phyloP scores from a whole-genome alignment of 1,140 invertebrate species.

The Melanaphis sacchari region DNA sequence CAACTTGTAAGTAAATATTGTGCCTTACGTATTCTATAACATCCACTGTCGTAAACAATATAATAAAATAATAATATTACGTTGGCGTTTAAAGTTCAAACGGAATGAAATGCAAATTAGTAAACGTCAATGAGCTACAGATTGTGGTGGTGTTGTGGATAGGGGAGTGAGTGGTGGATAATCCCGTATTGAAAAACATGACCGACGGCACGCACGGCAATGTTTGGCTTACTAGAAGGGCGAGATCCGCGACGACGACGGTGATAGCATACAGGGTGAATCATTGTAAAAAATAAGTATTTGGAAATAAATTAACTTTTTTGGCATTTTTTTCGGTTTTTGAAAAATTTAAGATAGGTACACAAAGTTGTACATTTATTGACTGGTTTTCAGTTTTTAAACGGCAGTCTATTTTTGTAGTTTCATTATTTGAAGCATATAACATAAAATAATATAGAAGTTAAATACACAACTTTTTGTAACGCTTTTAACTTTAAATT shows the following conservation, averaged over 20 bases:
- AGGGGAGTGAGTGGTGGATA: neutral
- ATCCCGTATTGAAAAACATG: conserved; percentile 40
- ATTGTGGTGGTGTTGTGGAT: neutral
- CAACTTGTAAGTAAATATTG: neutral
- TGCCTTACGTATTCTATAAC: neutral
- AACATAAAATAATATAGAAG: neutral
- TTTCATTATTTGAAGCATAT: neutral
- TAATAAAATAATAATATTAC: neutral
- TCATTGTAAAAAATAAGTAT: neutral
- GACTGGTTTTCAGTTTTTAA: neutral
- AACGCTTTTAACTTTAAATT: neutral
- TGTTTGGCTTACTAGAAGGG: neutral
- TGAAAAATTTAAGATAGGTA: neutral
- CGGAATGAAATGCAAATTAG: conserved; percentile 25
- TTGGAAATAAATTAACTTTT: neutral
- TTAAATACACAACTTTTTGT: neutral
- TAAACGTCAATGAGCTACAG: neutral
- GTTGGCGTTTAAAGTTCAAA: neutral
- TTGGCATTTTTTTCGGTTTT: no score
- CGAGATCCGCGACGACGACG: neutral
- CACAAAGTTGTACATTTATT: neutral
- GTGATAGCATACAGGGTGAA: neutral
- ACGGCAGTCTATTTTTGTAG: neutral
- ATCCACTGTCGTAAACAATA: neutral
- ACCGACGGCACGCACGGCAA: neutral